Evolutionary conservation across 2,113 vertebrate genomes (phyloP).

Genomic region (Ammodytes marinus): DNA sequence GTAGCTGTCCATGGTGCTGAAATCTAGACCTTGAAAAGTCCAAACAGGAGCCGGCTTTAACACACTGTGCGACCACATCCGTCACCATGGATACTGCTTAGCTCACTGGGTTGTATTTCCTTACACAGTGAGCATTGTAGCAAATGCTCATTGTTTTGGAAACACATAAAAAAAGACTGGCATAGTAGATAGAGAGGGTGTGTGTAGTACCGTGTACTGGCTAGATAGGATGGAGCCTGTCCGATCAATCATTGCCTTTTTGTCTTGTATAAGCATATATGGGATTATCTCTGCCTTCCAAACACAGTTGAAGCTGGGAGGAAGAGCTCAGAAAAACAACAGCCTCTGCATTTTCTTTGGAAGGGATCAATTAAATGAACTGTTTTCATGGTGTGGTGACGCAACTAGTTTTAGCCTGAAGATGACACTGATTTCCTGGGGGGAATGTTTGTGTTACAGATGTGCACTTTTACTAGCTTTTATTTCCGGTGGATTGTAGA

Average conservation of each 20-base stretch:
- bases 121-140: background rate
- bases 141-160: too few species aligned
- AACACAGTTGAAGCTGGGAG: background rate
- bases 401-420: background rate
- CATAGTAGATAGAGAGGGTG: background rate
- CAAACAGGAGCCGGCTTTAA: background rate
- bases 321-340: background rate
- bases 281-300: background rate
- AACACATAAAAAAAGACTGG: too few species aligned
- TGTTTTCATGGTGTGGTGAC: background rate
- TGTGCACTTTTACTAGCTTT: background rate
- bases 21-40: background rate
- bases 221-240: too few species aligned
- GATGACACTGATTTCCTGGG: background rate
- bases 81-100: background rate
- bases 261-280: background rate
- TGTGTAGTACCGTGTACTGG: background rate
- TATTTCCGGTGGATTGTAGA: background rate
- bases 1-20: constrained; percentile 63
- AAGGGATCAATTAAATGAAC: background rate
- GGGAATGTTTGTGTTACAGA: background rate
- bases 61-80: background rate
- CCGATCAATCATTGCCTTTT: background rate
- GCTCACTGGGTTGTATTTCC: background rate
- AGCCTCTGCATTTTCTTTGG: background rate